Evolutionary conservation across 1,140 invertebrate genomes (phyloP).

Genomic region (Matsumurasca onukii): DNA sequence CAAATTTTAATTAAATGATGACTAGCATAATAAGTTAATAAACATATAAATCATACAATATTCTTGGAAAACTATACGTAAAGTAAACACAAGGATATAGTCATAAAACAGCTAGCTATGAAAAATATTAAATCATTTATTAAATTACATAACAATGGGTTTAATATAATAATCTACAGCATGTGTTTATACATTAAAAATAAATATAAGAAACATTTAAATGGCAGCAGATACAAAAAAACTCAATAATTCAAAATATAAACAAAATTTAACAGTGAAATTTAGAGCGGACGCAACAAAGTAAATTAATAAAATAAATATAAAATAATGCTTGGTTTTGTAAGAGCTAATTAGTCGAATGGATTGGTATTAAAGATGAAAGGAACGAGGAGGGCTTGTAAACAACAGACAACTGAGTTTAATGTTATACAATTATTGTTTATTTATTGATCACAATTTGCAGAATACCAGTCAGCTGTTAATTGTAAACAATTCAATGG

Average conservation of each 20-base stretch:
- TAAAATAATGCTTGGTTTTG: neutral
- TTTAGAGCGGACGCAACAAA: no score
- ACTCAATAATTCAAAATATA: no score
- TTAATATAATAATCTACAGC: constrained; percentile 17
- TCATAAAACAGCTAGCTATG: constrained; percentile 20
- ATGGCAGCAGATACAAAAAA: constrained; percentile 12
- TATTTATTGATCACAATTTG: constrained; percentile 40
- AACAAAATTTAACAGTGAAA: no score
- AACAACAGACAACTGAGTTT: neutral
- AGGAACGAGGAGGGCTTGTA: neutral
- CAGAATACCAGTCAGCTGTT: constrained; percentile 27
- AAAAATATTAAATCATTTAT: constrained; percentile 26
- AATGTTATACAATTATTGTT: constrained; percentile 36
- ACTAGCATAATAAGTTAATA: no score
- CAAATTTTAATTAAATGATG: no score
- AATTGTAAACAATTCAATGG: constrained; percentile 7
- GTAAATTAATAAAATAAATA: neutral
- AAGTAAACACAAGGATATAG: neutral
- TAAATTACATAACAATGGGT: constrained; percentile 23
- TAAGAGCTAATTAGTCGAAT: neutral
- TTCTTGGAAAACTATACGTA: neutral
- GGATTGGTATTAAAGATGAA: neutral
- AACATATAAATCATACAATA: no score
- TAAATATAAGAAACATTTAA: constrained; percentile 9
- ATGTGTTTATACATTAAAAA: constrained; percentile 12